These are phyloP conservation scores for Drosophila macrothrix DNA, from an alignment of 2,888 invertebrate species.

Conservation along the genomic window DNA sequence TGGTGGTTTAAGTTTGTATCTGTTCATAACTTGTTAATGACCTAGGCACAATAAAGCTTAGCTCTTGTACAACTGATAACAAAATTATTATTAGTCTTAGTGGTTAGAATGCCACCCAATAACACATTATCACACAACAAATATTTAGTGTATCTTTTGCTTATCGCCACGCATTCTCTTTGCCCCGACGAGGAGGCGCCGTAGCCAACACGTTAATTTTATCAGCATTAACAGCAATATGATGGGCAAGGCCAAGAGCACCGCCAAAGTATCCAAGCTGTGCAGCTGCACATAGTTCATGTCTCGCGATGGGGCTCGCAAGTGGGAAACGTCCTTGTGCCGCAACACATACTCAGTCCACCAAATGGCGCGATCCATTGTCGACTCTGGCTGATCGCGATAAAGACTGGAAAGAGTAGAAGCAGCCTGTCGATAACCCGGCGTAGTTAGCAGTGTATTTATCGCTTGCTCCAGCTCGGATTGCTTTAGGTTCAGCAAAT, in stretches of 20 bases:
- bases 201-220: conserved; percentile 11
- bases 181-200: conserved; percentile 5
- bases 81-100: neutral
- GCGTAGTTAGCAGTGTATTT: conserved; percentile 55
- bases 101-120: neutral
- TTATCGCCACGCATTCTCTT: conserved; percentile 30
- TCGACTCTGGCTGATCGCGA: conserved; percentile 80
- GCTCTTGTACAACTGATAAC: neutral
- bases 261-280: conserved; percentile 71
- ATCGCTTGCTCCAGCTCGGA: conserved; percentile 56
- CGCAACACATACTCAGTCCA: conserved; percentile 83
- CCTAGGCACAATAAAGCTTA: neutral
- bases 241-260: conserved; percentile 57
- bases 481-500: conserved; percentile 49
- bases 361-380: conserved; percentile 81
- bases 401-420: conserved; percentile 68
- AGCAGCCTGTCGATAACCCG: conserved; percentile 55
- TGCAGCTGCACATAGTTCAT: conserved; percentile 67
- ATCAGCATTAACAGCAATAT: conserved; percentile 1
- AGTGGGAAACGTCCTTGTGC: conserved; percentile 81
- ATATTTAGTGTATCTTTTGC: conserved; percentile 32
- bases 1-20: no score
- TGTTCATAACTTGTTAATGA: no score
- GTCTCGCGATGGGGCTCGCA: conserved; percentile 59
- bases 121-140: neutral